Evolutionary conservation across 1,140 invertebrate genomes (phyloP).

Genomic region (Tetranychus urticae): DNA sequence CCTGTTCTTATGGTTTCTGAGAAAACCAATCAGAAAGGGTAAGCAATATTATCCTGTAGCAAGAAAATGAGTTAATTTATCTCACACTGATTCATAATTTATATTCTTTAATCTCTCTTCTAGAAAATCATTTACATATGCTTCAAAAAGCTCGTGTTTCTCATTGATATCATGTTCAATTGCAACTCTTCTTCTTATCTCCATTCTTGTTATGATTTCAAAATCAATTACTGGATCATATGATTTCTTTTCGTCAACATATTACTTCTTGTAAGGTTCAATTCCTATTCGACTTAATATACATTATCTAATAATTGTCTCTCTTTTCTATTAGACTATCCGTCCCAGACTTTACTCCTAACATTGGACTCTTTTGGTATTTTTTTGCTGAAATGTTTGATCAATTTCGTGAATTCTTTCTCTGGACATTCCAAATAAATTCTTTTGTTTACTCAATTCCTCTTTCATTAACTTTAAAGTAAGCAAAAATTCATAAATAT

Average conservation of each 20-base stretch:
- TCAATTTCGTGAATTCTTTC: conserved; percentile 80
- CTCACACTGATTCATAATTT: conserved; percentile 4
- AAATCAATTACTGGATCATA: background rate
- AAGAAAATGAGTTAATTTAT: conserved; percentile 7
- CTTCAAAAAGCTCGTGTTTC: background rate
- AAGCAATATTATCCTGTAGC: conserved; percentile 10
- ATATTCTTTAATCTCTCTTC: background rate
- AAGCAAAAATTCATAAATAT: conserved; percentile 5
- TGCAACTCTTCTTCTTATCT: too few relatives aligned
- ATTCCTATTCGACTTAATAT: background rate
- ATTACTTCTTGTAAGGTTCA: conserved; percentile 52
- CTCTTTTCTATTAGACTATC: conserved; percentile 22
- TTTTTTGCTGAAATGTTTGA: conserved; percentile 99
- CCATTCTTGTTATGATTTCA: background rate
- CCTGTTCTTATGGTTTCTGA: conserved; percentile 37
- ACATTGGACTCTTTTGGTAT: conserved; percentile 96
- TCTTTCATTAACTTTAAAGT: conserved; percentile 51
- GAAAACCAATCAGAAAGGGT: conserved; percentile 12
- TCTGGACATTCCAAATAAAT: conserved; percentile 91
- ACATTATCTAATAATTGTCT: background rate
- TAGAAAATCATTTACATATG: background rate
- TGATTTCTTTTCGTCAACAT: conserved; percentile 30
- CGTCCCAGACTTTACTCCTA: conserved; percentile 81
- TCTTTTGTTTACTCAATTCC: conserved; percentile 75
- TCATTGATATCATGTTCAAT: background rate